Evolutionary conservation across 92 coral and sea anemone species (phyloP).

Genomic region (Meandrina meandrites): DNA sequence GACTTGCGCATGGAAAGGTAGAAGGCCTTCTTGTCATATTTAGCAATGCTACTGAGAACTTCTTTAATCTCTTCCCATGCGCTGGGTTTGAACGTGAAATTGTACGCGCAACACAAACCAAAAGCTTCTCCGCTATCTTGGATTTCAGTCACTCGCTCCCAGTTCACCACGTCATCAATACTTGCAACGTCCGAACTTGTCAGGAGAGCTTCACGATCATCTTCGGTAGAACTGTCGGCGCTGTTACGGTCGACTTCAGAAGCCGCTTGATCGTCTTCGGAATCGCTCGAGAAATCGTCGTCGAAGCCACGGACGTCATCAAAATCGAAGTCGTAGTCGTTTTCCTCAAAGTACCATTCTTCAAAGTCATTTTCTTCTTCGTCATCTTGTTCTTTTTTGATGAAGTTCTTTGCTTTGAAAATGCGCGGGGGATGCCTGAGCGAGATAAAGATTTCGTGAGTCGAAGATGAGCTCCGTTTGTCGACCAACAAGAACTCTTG

Average conservation of each 20-base stretch:
- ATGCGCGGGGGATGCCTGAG: slow-evolving; percentile 67
- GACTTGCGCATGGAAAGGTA: slow-evolving; percentile 61
- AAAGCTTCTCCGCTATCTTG: slow-evolving; percentile 58
- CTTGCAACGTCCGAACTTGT: slow-evolving; percentile 46
- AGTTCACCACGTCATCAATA: slow-evolving; percentile 54
- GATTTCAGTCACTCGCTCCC: slow-evolving; percentile 67
- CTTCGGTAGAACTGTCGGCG: slow-evolving; percentile 24
- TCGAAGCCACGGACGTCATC: slow-evolving; percentile 30
- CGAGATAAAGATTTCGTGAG: slow-evolving; percentile 35
- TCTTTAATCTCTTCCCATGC: slow-evolving; percentile 51
- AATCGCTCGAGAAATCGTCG: slow-evolving; percentile 34
- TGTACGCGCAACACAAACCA: slow-evolving; percentile 70
- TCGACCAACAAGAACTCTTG: slow-evolving; percentile 72
- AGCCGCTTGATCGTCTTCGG: slow-evolving; percentile 50
- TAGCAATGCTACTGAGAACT: slow-evolving; percentile 49
- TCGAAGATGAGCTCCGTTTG: slow-evolving; percentile 22
- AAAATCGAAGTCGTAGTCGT: slow-evolving; percentile 48
- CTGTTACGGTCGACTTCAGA: neutral
- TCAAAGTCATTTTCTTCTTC: slow-evolving; percentile 42
- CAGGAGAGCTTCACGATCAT: slow-evolving; percentile 9
- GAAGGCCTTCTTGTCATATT: slow-evolving; percentile 72
- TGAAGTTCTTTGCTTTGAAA: slow-evolving; percentile 37
- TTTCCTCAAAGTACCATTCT: slow-evolving; percentile 52
- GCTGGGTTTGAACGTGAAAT: slow-evolving; percentile 40
- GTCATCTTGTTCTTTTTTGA: slow-evolving; percentile 47